phyloP scores from a whole-genome alignment of 2,888 invertebrate genomes.

The Augochlorella aurata region DNA sequence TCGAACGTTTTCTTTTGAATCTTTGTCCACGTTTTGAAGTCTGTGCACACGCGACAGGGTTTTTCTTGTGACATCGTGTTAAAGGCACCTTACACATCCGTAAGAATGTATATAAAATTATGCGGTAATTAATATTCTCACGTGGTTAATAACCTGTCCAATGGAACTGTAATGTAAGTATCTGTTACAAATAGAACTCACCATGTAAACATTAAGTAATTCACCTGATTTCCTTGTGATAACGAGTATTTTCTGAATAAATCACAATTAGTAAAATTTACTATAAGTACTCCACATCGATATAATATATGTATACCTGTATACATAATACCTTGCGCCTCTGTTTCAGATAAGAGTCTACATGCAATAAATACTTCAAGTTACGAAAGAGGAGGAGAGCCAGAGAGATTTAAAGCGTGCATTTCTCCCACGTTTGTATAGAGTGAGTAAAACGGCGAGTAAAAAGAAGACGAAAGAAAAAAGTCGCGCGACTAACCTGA shows the following conservation, averaged over 20 bases:
- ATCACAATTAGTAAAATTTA: conserved; percentile 5
- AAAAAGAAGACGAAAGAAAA: conserved; percentile 43
- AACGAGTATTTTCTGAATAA: conserved; percentile 1
- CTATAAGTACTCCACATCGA: conserved; percentile 24
- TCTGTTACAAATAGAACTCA: conserved; percentile 14
- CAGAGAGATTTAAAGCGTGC: not conserved
- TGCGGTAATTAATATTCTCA: conserved; percentile 25
- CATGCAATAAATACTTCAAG: conserved; percentile 23
- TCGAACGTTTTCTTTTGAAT: conserved; percentile 83
- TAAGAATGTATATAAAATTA: conserved; percentile 14
- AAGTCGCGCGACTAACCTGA: conserved; percentile 56
- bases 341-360: conserved; percentile 32
- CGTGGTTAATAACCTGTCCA: conserved; percentile 49
- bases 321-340: conserved; percentile 11
- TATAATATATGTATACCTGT: not conserved
- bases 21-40: conserved; percentile 89
- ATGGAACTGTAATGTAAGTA: conserved; percentile 5
- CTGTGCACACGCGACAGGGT: conserved; percentile 88
- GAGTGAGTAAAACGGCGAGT: conserved; percentile 6
- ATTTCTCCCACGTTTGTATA: not conserved
- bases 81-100: conserved; percentile 29
- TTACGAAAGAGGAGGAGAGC: conserved; percentile 29
- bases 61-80: conserved; percentile 75
- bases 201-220: not conserved
- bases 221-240: not conserved